Percentiles rank a stretch among this genome's conserved stretches.
These are phyloP conservation scores for Mesembrinibis cayennensis DNA, from an alignment of 2,113 vertebrate species.

Conservation along the genomic window DNA sequence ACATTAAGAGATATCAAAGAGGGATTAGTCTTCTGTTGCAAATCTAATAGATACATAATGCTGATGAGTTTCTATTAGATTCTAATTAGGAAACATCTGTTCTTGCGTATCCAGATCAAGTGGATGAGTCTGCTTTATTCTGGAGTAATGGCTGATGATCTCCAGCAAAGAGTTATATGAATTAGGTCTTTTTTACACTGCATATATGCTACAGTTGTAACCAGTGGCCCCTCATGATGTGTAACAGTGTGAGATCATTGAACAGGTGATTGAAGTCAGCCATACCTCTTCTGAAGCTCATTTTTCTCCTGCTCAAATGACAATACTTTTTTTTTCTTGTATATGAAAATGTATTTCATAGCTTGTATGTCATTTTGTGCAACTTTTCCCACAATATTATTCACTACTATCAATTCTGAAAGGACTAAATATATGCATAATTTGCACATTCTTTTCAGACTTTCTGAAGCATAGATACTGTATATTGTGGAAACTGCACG, in stretches of 20 bases:
- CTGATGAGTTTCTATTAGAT: neutral
- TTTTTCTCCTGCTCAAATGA: neutral
- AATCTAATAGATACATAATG: neutral
- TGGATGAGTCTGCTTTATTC: neutral
- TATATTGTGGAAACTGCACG: neutral
- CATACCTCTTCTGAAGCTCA: neutral
- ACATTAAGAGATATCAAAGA: neutral
- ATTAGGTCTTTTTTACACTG: neutral
- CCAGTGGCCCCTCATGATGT: neutral
- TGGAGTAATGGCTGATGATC: neutral
- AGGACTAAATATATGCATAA: neutral
- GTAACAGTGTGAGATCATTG: neutral
- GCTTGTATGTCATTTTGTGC: neutral
- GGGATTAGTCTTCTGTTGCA: neutral
- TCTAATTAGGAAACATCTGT: slow-evolving; percentile 14
- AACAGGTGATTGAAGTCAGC: neutral
- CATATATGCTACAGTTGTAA: neutral
- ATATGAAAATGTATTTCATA: neutral
- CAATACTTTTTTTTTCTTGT: neutral
- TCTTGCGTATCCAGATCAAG: neutral
- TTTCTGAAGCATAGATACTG: neutral
- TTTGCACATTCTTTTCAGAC: neutral
- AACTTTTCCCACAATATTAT: neutral
- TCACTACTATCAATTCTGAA: neutral
- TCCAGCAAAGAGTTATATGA: neutral